These are phyloP conservation scores for Caenorhabditis japonica DNA, from an alignment of 2,888 invertebrate genomes.

Conservation along the genomic window DNA sequence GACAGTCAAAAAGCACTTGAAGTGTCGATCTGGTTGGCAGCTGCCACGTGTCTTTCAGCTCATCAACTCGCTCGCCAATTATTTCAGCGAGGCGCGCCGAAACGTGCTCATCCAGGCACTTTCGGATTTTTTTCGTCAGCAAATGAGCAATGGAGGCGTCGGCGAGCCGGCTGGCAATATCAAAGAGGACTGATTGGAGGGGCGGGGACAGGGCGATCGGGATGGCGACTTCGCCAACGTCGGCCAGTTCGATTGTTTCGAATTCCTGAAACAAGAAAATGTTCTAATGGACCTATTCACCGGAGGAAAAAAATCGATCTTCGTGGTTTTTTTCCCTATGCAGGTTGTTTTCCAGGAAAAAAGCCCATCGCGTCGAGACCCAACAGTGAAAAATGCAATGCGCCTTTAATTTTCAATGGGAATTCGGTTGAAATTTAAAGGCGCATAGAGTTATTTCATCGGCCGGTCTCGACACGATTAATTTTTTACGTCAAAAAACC, in stretches of 20 bases:
- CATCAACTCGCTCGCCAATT: slow-evolving; percentile 37
- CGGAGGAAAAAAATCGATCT: no score
- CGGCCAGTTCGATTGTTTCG: slow-evolving; percentile 53
- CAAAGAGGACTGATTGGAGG: slow-evolving; percentile 45
- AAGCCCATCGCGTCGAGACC: no score
- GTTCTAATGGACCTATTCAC: not conserved
- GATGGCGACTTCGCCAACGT: slow-evolving; percentile 55
- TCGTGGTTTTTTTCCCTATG: no score
- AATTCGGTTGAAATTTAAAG: no score
- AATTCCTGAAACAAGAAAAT: slow-evolving; percentile 44
- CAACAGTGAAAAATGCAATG: no score
- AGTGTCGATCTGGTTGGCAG: slow-evolving; percentile 45
- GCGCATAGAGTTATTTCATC: no score
- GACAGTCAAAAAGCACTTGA: slow-evolving; percentile 47
- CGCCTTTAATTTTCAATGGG: no score
- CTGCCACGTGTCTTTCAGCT: slow-evolving; percentile 24
- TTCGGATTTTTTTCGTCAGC: slow-evolving; percentile 48
- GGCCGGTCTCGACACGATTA: no score
- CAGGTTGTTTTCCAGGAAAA: no score
- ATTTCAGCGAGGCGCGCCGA: slow-evolving; percentile 28
- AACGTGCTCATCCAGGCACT: slow-evolving; percentile 26
- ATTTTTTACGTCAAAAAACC: no score
- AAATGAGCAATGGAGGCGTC: slow-evolving; percentile 57
- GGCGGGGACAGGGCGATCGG: slow-evolving; percentile 54
- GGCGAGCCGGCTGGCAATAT: slow-evolving; percentile 32